These are phyloP conservation scores for Gorsachius goisagi DNA, from an alignment of 2,113 vertebrate genomes.

Conservation along the genomic window DNA sequence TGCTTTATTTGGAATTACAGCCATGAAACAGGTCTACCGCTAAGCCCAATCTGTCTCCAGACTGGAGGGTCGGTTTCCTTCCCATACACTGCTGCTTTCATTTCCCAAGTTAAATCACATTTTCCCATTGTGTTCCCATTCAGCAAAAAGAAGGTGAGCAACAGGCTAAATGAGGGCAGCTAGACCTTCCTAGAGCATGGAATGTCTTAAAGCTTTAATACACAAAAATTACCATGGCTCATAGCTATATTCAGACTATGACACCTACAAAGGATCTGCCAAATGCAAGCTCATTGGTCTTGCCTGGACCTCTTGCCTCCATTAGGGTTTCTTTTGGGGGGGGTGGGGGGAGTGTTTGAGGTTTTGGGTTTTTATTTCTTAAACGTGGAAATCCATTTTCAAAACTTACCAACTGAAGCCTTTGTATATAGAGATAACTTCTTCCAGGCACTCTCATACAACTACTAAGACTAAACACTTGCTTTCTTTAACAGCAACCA, in stretches of 20 bases:
- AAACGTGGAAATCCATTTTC: neutral
- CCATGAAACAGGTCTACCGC: neutral
- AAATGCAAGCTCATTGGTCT: neutral
- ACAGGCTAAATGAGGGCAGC: neutral
- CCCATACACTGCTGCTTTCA: neutral
- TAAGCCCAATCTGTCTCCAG: neutral
- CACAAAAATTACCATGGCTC: neutral
- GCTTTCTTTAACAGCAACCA: neutral
- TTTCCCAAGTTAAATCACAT: neutral
- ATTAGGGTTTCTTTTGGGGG: neutral
- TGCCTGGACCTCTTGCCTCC: neutral
- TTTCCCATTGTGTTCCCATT: neutral
- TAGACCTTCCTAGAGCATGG: neutral
- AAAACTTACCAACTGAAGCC: neutral
- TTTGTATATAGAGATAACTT: neutral
- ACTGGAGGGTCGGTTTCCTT: neutral
- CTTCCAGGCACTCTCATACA: neutral
- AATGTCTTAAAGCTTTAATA: neutral
- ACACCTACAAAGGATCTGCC: neutral
- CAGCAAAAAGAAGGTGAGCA: neutral
- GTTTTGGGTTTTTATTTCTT: neutral
- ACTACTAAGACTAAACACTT: neutral
- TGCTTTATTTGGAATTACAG: neutral
- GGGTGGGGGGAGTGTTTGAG: no score
- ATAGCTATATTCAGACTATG: neutral